Percentiles rank a stretch among this genome's conserved stretches.
Conservation (phyloP, 1,140 invertebrate species). For the Lycorma delicatula region DNA sequence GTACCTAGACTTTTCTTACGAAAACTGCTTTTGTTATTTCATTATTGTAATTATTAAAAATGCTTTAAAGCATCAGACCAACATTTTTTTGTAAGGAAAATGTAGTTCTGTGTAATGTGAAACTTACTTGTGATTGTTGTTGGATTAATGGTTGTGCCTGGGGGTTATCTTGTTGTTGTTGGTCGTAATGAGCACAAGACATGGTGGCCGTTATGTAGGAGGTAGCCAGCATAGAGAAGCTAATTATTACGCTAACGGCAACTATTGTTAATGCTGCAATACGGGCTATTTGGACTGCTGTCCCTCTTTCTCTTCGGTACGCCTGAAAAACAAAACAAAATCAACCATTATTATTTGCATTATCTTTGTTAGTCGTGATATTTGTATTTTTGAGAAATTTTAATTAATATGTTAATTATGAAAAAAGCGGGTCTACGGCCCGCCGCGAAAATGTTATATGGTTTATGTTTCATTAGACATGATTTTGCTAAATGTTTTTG, state of each 20-base stretch:
- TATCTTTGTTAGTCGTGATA: too few species aligned
- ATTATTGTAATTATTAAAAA: too few species aligned
- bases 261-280: conserved; percentile 70
- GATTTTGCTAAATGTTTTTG: too few species aligned
- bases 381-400: too few species aligned
- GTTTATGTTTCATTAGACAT: too few species aligned
- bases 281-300: conserved; percentile 69
- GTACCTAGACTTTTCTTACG: too few species aligned
- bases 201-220: conserved; percentile 50
- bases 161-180: conserved; percentile 1
- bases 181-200: conserved; percentile 18
- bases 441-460: too few species aligned
- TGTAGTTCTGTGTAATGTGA: neutral
- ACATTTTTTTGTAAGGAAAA: neutral
- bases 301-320: conserved; percentile 58
- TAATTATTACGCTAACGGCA: conserved; percentile 63
- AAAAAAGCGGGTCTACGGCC: too few species aligned
- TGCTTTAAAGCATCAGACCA: too few species aligned
- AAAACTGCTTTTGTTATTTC: too few species aligned
- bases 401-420: too few species aligned
- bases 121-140: neutral
- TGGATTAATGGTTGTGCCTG: neutral
- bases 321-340: conserved; percentile 47
- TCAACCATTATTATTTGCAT: too few species aligned
- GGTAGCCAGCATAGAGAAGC: conserved; percentile 66